Conservation (phyloP, 2,888 invertebrate species). For the Lepidochitona cinerea region DNA sequence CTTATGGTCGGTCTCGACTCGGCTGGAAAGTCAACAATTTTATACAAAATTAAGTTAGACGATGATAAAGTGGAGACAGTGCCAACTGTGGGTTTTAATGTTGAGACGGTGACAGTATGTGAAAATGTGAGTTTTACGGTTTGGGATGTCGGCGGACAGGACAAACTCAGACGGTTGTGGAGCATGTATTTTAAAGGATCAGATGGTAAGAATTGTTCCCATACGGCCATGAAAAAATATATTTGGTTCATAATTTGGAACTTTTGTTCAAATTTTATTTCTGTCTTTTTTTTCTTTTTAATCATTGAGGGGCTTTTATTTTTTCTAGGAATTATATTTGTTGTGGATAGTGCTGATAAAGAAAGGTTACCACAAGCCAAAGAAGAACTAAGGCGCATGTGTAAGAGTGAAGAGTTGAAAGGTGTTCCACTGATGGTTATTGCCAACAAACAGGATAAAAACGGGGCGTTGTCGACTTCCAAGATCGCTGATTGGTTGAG, state of each 20-base stretch:
- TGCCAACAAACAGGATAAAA: conserved; percentile 1
- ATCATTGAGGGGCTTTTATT: too few relatives aligned
- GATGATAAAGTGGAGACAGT: neutral
- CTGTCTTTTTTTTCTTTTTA: too few relatives aligned
- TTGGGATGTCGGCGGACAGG: conserved; percentile 54
- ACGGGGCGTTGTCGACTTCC: too few relatives aligned
- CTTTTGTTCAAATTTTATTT: too few relatives aligned
- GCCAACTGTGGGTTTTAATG: conserved; percentile 25
- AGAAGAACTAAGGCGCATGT: neutral
- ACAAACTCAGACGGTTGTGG: conserved; percentile 52
- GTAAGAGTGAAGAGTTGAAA: neutral
- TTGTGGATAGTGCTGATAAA: conserved; percentile 1
- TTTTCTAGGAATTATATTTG: conserved; percentile 1
- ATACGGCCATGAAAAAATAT: too few relatives aligned
- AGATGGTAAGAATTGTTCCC: conserved; percentile 3
- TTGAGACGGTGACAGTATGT: conserved; percentile 1
- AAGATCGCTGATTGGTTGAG: too few relatives aligned
- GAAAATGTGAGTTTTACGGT: neutral
- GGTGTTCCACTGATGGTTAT: conserved; percentile 3
- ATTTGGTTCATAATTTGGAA: too few relatives aligned
- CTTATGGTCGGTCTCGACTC: too few relatives aligned
- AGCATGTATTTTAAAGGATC: conserved; percentile 7
- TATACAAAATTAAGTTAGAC: conserved; percentile 5
- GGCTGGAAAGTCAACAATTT: neutral
- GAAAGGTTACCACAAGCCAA: neutral